Conservation (phyloP, 2,888 invertebrate genomes). For the Apodemia mormo region DNA sequence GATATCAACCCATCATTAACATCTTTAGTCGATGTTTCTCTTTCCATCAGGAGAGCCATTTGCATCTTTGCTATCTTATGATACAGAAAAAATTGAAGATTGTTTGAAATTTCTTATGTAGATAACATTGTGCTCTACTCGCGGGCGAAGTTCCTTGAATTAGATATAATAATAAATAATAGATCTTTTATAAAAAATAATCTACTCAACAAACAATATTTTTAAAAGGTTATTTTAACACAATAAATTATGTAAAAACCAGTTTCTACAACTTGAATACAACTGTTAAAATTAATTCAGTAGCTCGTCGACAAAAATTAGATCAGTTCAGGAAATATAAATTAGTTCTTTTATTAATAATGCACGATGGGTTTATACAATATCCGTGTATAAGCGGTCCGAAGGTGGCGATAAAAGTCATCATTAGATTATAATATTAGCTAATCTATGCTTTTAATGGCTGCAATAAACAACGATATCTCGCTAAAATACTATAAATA, state of each 20-base stretch:
- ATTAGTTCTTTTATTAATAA: not conserved
- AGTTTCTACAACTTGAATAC: not conserved
- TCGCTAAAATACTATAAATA: no score
- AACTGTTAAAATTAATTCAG: conserved; percentile 10
- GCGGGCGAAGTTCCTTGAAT: no score
- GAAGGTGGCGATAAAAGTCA: not conserved
- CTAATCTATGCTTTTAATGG: conserved; percentile 1
- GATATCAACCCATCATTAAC: no score
- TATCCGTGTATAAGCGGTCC: not conserved
- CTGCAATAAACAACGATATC: not conserved
- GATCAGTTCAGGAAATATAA: conserved; percentile 19
- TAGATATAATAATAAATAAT: no score
- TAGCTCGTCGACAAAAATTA: conserved; percentile 11
- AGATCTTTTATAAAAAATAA: no score
- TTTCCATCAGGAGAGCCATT: no score
- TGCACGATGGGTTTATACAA: not conserved
- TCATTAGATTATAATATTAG: not conserved
- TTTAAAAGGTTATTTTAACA: not conserved
- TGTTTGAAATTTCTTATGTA: no score
- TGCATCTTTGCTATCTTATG: no score
- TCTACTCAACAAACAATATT: not conserved
- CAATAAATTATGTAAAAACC: not conserved
- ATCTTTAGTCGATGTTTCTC: no score
- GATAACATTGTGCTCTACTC: no score
- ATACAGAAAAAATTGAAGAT: no score